These are phyloP conservation scores for Gymnosoma rotundatum DNA, from an alignment of 2,888 invertebrate species.

Conservation along the genomic window DNA sequence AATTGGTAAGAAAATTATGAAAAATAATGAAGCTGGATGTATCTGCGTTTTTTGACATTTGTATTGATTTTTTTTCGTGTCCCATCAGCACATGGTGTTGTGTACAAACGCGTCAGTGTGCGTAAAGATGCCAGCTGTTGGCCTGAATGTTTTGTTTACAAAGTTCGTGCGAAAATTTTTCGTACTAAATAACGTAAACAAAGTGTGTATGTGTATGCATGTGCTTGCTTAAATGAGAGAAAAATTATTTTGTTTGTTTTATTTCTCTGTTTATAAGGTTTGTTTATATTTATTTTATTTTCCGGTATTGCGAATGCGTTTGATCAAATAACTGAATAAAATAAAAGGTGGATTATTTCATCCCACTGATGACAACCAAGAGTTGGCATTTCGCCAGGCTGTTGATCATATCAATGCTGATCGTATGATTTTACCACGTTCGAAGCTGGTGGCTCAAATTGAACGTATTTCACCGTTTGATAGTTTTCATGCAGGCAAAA, in stretches of 20 bases:
- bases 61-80: slow-evolving; percentile 77
- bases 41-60: slow-evolving; percentile 68
- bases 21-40: slow-evolving; percentile 62
- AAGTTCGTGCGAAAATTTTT: slow-evolving; percentile 49
- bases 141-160: slow-evolving; percentile 58
- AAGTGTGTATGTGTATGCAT: slow-evolving; percentile 30
- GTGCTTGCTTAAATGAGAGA: background rate
- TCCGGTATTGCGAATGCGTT: slow-evolving; percentile 23
- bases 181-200: slow-evolving; percentile 43
- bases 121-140: slow-evolving; percentile 16
- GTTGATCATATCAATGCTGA: slow-evolving; percentile 95
- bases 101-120: slow-evolving; percentile 67
- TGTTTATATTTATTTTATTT: slow-evolving; percentile 42
- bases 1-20: slow-evolving; percentile 76
- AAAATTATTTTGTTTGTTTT: slow-evolving; percentile 17
- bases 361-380: slow-evolving; percentile 93
- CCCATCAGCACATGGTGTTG: slow-evolving; percentile 55
- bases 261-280: slow-evolving; percentile 8
- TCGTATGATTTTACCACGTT: slow-evolving; percentile 90
- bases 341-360: slow-evolving; percentile 92
- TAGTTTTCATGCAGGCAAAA: slow-evolving; percentile 96
- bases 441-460: slow-evolving; percentile 94
- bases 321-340: slow-evolving; percentile 18
- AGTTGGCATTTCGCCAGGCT: slow-evolving; percentile 95
- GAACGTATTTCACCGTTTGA: slow-evolving; percentile 95